These are phyloP conservation scores for Bilobella aurantiaca DNA, from an alignment of 1,140 invertebrate genomes.

Conservation along the genomic window DNA sequence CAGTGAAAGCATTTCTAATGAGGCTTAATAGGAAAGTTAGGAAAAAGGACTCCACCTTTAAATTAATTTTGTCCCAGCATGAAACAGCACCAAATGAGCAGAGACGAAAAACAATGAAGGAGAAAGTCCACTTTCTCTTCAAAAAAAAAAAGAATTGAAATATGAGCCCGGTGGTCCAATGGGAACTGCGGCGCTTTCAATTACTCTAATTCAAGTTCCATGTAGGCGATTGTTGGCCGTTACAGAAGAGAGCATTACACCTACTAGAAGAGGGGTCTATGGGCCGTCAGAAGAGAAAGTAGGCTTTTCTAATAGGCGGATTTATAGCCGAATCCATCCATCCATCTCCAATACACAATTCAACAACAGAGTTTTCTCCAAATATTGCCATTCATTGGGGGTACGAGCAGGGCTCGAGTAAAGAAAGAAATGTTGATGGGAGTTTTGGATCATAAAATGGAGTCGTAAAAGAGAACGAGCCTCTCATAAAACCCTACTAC, in stretches of 20 bases:
- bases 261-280: too few species aligned
- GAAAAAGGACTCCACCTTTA: too few species aligned
- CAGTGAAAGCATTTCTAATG: too few species aligned
- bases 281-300: neutral
- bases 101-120: too few species aligned
- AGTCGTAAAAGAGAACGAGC: neutral
- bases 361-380: neutral
- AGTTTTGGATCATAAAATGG: neutral
- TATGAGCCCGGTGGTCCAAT: neutral
- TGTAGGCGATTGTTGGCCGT: neutral
- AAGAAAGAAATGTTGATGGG: neutral
- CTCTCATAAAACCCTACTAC: too few species aligned
- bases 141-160: conserved; percentile 1
- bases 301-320: neutral
- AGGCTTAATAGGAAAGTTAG: too few species aligned
- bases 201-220: neutral
- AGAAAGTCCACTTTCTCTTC: neutral
- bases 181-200: neutral
- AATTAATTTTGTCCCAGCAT: too few species aligned
- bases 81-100: too few species aligned
- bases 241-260: neutral
- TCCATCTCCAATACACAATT: too few species aligned
- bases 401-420: too few species aligned
- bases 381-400: too few species aligned
- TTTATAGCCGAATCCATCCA: too few species aligned